Conservation (phyloP, 2,797 vertebrate genomes). For the Bufotes viridis region DNA sequence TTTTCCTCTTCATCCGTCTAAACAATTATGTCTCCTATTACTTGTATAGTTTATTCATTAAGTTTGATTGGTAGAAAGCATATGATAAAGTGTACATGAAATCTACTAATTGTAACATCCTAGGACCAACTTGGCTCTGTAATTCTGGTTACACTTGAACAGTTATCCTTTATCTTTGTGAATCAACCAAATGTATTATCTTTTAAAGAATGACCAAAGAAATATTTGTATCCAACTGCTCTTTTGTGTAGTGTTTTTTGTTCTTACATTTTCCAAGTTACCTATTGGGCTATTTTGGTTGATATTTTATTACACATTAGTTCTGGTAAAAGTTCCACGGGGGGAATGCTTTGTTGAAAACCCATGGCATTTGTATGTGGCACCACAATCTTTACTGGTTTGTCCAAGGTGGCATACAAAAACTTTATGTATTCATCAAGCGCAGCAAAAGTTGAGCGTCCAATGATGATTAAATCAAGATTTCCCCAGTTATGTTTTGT, state of each 20-base stretch:
- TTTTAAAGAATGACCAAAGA: conserved; percentile 58
- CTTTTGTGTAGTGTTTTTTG: conserved; percentile 19
- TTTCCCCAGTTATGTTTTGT: not conserved
- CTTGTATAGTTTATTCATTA: not conserved
- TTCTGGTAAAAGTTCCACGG: not conserved
- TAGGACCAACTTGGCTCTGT: conserved; percentile 35
- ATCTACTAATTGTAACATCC: not conserved
- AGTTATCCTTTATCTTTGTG: conserved; percentile 33
- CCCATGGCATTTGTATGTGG: not conserved
- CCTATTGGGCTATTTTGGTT: not conserved
- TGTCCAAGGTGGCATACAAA: not conserved
- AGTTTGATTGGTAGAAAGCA: not conserved
- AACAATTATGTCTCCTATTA: conserved; percentile 4
- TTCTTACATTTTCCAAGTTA: not conserved
- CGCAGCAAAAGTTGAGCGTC: too few species aligned
- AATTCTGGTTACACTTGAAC: conserved; percentile 55
- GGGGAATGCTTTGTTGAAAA: not conserved
- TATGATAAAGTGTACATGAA: conserved; percentile 4
- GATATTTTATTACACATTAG: not conserved
- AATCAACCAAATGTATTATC: conserved; percentile 49
- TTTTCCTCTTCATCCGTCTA: not conserved
- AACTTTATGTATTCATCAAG: not conserved
- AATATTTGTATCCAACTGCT: conserved; percentile 47
- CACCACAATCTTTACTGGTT: not conserved
- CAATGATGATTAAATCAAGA: not conserved